Conservation (phyloP, 2,113 vertebrate genomes). For the Drymodes brunneopygia region DNA sequence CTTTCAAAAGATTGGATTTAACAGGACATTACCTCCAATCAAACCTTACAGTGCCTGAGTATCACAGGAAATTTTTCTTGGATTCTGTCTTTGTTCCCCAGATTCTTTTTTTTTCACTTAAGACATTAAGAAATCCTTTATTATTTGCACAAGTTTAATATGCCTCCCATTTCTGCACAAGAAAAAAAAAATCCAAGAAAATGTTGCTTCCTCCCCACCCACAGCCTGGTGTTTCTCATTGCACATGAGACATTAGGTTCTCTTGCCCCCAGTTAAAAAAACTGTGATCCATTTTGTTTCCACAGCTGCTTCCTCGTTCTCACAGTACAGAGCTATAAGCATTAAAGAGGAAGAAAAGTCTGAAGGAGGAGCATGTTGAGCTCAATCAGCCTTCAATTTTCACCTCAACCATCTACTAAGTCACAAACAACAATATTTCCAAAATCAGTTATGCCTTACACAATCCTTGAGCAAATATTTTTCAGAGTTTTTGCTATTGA, state of each 20-base stretch:
- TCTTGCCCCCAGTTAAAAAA: not conserved
- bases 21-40: not conserved
- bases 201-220: not conserved
- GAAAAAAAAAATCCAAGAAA: not conserved
- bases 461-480: not conserved
- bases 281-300: not conserved
- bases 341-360: not conserved
- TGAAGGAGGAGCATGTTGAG: not conserved
- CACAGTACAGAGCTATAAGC: not conserved
- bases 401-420: not conserved
- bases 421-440: not conserved
- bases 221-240: not conserved
- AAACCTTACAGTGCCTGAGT: not conserved
- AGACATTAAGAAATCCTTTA: not conserved
- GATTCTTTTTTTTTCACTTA: not conserved
- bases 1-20: not conserved
- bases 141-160: not conserved
- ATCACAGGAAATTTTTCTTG: not conserved
- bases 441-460: not conserved
- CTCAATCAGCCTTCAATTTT: not conserved
- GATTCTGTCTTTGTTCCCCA: not conserved
- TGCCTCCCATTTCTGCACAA: not conserved
- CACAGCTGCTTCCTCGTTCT: not conserved
- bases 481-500: not conserved
- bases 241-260: not conserved